A percentile compares a stretch with the other conserved stretches of the same genome.
These are phyloP conservation scores for Arvicanthis niloticus DNA, from an alignment of 2,113 vertebrate genomes.

Conservation along the genomic window DNA sequence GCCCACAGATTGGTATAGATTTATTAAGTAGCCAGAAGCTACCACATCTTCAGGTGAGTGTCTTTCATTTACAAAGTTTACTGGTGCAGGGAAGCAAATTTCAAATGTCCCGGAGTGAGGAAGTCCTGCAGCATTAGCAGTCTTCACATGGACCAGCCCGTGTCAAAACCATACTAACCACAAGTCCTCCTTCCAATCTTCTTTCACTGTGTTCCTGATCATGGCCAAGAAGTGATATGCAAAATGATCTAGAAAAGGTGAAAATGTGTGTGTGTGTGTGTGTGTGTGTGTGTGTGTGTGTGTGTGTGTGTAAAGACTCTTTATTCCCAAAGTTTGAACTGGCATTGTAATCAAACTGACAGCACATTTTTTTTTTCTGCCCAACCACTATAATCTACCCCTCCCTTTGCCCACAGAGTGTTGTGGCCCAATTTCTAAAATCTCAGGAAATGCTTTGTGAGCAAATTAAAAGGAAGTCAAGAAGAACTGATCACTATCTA, in stretches of 20 bases:
- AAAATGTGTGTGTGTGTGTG: background rate
- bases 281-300: too few relatives aligned
- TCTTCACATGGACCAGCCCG: background rate
- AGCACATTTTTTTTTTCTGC: conserved; percentile 43
- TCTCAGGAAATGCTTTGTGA: conserved; percentile 52
- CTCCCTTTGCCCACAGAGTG: background rate
- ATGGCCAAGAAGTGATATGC: background rate
- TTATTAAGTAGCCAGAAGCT: background rate
- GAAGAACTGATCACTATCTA: conserved; percentile 53
- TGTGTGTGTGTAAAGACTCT: background rate
- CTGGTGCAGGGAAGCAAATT: background rate
- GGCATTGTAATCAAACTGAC: conserved; percentile 15
- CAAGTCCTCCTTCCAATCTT: background rate
- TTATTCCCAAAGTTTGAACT: conserved; percentile 13
- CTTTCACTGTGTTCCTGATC: background rate
- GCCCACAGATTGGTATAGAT: background rate
- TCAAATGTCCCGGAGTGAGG: background rate
- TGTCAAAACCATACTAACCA: background rate
- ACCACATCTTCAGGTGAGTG: background rate
- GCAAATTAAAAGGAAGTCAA: conserved; percentile 63
- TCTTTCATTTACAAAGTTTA: background rate
- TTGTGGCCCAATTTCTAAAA: conserved; percentile 46
- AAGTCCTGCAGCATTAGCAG: background rate
- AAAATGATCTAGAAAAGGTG: background rate
- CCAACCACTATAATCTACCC: conserved; percentile 32